Percentiles rank a stretch among this genome's conserved stretches.
These are phyloP conservation scores for Zonotrichia leucophrys DNA, from an alignment of 2,113 vertebrate species.

Conservation along the genomic window DNA sequence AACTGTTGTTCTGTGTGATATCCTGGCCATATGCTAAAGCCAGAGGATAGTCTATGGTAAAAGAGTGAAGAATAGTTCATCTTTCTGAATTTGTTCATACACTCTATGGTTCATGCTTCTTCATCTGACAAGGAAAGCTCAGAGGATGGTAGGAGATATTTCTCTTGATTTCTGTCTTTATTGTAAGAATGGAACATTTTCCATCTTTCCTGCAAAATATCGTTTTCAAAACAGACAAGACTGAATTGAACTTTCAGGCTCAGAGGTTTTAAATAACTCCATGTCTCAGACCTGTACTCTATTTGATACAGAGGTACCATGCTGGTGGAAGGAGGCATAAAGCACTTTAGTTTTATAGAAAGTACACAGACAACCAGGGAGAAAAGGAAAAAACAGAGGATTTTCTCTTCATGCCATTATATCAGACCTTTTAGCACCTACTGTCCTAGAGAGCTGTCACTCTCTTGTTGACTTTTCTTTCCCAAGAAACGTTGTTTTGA, in stretches of 20 bases:
- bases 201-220: neutral
- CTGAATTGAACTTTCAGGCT: neutral
- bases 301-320: neutral
- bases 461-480: neutral
- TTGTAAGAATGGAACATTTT: neutral
- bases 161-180: neutral
- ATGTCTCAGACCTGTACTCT: neutral
- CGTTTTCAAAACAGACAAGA: neutral
- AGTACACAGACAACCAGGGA: accelerated
- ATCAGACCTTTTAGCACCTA: neutral
- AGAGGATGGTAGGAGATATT: neutral
- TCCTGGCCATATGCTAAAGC: conserved; percentile 66
- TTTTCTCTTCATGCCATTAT: neutral
- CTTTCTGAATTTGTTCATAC: neutral
- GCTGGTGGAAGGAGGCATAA: neutral
- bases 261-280: neutral
- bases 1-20: conserved; percentile 55
- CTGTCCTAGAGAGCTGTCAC: neutral
- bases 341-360: neutral
- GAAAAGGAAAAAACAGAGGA: neutral
- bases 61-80: conserved; percentile 29
- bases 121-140: neutral
- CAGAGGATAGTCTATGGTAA: conserved; percentile 50
- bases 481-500: neutral
- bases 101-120: neutral